A percentile compares a stretch with the other conserved stretches of the same genome.
phyloP scores from a whole-genome alignment of 2,113 vertebrate species.

The Mesitornis unicolor region DNA sequence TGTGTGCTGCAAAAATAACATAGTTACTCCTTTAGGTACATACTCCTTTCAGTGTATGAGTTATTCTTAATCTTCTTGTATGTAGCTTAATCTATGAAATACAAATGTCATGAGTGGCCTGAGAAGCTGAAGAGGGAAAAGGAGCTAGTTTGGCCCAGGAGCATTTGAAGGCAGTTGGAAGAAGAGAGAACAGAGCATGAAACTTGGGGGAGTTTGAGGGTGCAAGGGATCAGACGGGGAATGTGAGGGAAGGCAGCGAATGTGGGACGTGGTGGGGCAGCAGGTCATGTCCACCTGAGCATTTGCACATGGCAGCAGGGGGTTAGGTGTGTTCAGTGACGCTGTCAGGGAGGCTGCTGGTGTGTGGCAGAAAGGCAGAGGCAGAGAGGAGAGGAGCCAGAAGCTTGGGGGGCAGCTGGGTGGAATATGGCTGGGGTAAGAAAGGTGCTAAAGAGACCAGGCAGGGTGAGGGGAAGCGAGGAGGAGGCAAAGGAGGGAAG shows the following conservation, averaged over 20 bases:
- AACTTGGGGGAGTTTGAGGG: not conserved
- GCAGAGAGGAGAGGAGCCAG: not conserved
- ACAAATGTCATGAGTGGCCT: not conserved
- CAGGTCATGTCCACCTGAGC: rapidly evolving
- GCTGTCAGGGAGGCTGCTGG: not conserved
- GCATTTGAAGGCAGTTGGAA: not conserved
- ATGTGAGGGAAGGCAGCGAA: not conserved
- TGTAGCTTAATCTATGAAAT: not conserved
- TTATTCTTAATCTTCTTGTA: not conserved
- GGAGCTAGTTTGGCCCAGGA: not conserved
- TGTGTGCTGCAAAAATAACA: not conserved
- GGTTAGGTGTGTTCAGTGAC: not conserved
- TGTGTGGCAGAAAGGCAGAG: not conserved
- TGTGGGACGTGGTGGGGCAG: rapidly evolving
- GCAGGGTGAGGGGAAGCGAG: not conserved
- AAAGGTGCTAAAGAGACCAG: not conserved
- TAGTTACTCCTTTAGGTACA: not conserved
- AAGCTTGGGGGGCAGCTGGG: not conserved
- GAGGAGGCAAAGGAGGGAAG: not conserved
- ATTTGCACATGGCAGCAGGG: not conserved
- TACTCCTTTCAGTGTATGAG: not conserved
- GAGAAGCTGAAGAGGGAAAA: not conserved
- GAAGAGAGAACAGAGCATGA: not conserved
- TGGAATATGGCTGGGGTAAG: not conserved
- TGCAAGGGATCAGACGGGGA: not conserved